These are phyloP conservation scores for Lithophane semibrunnea DNA, from an alignment of 2,888 invertebrate genomes.

Conservation along the genomic window DNA sequence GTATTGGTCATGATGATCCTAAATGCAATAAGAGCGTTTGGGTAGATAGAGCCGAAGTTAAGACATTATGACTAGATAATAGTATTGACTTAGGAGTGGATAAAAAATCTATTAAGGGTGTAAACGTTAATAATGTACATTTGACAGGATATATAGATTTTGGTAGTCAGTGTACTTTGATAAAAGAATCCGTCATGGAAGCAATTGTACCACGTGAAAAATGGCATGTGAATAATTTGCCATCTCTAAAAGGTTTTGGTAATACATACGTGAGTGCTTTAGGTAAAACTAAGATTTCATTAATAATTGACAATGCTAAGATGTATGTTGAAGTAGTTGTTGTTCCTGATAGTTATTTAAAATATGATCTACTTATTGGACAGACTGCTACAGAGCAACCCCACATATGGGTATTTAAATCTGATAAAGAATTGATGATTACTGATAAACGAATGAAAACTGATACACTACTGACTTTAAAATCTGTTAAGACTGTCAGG, in stretches of 20 bases:
- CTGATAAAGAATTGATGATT: slow-evolving; percentile 3
- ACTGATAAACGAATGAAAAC: not conserved
- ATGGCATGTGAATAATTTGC: too few relatives aligned
- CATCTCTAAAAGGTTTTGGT: too few relatives aligned
- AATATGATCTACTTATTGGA: slow-evolving; percentile 15
- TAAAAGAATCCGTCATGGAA: not conserved
- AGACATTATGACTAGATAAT: too few relatives aligned
- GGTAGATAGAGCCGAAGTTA: too few relatives aligned
- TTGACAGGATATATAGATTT: not conserved
- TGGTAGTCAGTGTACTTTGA: slow-evolving; percentile 1
- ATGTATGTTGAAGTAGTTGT: not conserved
- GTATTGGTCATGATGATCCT: not conserved
- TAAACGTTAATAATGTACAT: too few relatives aligned
- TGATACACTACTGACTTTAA: not conserved
- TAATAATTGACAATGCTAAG: not conserved
- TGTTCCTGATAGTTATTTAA: not conserved
- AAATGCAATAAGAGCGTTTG: not conserved
- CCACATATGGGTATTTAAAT: slow-evolving; percentile 7
- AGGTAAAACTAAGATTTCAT: slow-evolving; percentile 5
- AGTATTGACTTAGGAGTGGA: too few relatives aligned
- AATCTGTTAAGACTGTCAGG: too few relatives aligned
- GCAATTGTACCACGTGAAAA: too few relatives aligned
- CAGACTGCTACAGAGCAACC: slow-evolving; percentile 25
- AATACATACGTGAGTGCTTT: too few relatives aligned
- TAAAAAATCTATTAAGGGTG: too few relatives aligned